Percentiles rank a stretch among this genome's conserved stretches.
Evolutionary conservation across 2,888 invertebrate species (phyloP).

Genomic region (Oscheius sp.): DNA sequence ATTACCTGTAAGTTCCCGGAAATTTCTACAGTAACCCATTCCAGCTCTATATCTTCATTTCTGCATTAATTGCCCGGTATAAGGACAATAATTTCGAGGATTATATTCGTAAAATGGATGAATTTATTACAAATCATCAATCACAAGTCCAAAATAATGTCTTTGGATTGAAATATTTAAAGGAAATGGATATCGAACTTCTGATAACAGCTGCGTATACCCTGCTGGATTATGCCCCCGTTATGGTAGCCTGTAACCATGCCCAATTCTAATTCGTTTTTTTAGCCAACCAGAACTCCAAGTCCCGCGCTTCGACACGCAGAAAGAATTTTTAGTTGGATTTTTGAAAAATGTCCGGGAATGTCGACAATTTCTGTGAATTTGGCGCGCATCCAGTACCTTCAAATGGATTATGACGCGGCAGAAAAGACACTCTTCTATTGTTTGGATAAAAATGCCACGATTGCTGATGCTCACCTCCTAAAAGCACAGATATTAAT

Average conservation of each 20-base stretch:
- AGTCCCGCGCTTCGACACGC: conserved; percentile 26
- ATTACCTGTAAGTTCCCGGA: conserved; percentile 62
- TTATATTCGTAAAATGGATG: conserved; percentile 45
- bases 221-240: conserved; percentile 58
- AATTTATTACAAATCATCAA: conserved; percentile 4
- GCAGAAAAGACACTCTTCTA: conserved; percentile 83
- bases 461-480: conserved; percentile 86
- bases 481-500: conserved; percentile 80
- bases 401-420: conserved; percentile 81
- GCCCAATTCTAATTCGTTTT: too few species aligned
- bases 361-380: conserved; percentile 76
- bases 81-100: conserved; percentile 47
- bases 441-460: conserved; percentile 82
- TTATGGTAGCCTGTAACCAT: conserved; percentile 40
- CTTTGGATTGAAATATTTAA: conserved; percentile 46
- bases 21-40: conserved; percentile 1
- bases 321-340: conserved; percentile 24
- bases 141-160: conserved; percentile 30
- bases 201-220: conserved; percentile 43
- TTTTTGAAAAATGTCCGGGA: conserved; percentile 25
- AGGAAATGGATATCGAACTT: conserved; percentile 44
- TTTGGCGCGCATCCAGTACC: conserved; percentile 84
- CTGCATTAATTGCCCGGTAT: conserved; percentile 45
- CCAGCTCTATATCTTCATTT: conserved; percentile 48
- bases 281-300: conserved; percentile 21